Conservation (phyloP, 1,140 invertebrate species). For the roundworm (Caenorhabditis elegans) region WBcel235 BX284603.4:2815001-2815500, state of each 20-base stretch:
- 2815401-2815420: not conserved
- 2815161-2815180: not conserved
- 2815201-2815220: not conserved
- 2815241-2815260: not conserved
- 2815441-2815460: not conserved
- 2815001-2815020: too few relatives aligned
- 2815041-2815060: not conserved
- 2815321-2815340: not conserved
- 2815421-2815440: too few relatives aligned
- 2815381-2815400: not conserved
- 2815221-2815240: not conserved
- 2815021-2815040: too few relatives aligned
- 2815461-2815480: not conserved
- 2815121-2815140: not conserved
- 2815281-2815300: too few relatives aligned
- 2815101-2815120: not conserved
- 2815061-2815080: not conserved
- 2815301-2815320: not conserved
- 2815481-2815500: not conserved
- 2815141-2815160: not conserved
- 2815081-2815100: too few relatives aligned
- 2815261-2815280: too few relatives aligned
- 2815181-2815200: not conserved
- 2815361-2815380: too few relatives aligned
- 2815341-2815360: too few relatives aligned